These are phyloP conservation scores for Chymomyza fuscimana DNA, from an alignment of 2,888 invertebrate genomes.

Conservation along the genomic window DNA sequence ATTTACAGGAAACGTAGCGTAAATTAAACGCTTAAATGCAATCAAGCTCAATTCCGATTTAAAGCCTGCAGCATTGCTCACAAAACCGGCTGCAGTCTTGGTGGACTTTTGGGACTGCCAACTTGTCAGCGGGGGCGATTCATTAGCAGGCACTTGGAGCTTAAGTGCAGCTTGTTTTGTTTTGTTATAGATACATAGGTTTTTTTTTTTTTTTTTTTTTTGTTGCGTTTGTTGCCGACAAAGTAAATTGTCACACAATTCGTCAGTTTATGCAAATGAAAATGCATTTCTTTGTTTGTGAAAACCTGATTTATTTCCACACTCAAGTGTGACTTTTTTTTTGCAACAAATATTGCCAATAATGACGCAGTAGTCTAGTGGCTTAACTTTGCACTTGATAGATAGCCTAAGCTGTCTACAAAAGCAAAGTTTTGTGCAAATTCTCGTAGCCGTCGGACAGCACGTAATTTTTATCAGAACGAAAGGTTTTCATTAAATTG, in stretches of 20 bases:
- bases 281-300: constrained; percentile 34
- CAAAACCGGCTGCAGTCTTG: constrained; percentile 44
- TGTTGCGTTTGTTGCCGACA: neutral
- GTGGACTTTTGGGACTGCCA: neutral
- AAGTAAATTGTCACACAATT: neutral
- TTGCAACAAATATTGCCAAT: constrained; percentile 11
- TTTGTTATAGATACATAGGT: constrained; percentile 13
- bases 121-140: constrained; percentile 7
- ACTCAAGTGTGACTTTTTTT: constrained; percentile 44
- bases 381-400: constrained; percentile 54
- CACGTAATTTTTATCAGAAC: constrained; percentile 35
- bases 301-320: constrained; percentile 41
- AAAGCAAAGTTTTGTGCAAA: constrained; percentile 16
- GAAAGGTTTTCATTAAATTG: constrained; percentile 33
- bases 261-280: constrained; percentile 17
- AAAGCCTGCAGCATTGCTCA: neutral
- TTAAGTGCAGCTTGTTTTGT: constrained; percentile 9
- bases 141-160: constrained; percentile 43
- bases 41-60: neutral
- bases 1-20: constrained; percentile 55
- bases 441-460: constrained; percentile 41
- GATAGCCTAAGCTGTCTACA: constrained; percentile 3
- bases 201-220: neutral
- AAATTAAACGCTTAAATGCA: constrained; percentile 50
- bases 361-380: constrained; percentile 12